These are phyloP conservation scores for Trichogramma evanescens DNA, from an alignment of 2,888 invertebrate genomes.

Conservation along the genomic window DNA sequence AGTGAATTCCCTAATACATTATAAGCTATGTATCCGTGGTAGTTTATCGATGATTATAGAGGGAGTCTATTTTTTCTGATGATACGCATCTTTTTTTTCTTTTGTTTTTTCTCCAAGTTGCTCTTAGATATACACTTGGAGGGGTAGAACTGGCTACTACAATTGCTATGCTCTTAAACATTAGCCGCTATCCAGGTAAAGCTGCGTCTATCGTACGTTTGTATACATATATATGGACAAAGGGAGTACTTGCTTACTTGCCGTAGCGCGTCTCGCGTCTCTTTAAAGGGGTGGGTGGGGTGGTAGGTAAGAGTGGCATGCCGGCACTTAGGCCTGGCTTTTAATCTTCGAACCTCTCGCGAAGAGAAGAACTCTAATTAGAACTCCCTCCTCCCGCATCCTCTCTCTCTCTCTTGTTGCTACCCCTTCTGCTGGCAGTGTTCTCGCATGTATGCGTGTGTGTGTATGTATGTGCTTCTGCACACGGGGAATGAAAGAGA, in stretches of 20 bases:
- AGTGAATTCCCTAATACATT: no score
- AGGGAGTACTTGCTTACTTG: background rate
- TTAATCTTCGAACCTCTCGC: slow-evolving; percentile 35
- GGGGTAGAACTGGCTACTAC: no score
- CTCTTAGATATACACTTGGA: no score
- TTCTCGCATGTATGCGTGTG: background rate
- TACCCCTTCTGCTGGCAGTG: slow-evolving; percentile 9
- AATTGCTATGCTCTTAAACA: no score
- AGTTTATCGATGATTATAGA: no score
- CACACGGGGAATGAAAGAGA: slow-evolving; percentile 23
- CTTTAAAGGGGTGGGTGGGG: slow-evolving; percentile 27
- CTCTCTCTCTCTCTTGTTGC: slow-evolving; percentile 28
- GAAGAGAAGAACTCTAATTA: slow-evolving; percentile 43
- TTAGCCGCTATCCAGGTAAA: no score
- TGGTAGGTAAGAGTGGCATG: slow-evolving; percentile 28
- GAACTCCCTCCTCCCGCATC: slow-evolving; percentile 26
- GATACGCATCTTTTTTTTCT: no score
- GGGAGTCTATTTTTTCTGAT: no score
- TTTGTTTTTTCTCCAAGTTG: no score
- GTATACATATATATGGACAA: no score
- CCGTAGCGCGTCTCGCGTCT: slow-evolving; percentile 17
- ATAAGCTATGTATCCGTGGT: no score
- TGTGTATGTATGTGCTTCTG: slow-evolving; percentile 22
- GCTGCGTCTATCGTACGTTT: no score
- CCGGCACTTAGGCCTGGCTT: slow-evolving; percentile 35